Conservation (phyloP, 2,797 vertebrate genomes). For the Cheracebus regulus region DNA sequence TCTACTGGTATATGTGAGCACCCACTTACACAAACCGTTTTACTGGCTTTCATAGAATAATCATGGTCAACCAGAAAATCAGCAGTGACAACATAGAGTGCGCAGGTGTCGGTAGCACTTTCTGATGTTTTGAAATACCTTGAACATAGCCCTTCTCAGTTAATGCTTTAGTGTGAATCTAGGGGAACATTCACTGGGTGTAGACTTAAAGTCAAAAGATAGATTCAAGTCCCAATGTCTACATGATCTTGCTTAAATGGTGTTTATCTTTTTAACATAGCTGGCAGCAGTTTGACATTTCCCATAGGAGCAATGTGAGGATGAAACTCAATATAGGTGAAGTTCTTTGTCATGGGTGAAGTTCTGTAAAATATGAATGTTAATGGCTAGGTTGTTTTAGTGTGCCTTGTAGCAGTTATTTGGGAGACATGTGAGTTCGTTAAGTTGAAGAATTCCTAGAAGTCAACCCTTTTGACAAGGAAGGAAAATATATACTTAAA, state of each 20-base stretch:
- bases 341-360: neutral
- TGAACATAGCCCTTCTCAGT: neutral
- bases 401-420: neutral
- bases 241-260: neutral
- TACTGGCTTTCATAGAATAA: neutral
- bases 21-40: neutral
- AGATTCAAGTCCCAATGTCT: neutral
- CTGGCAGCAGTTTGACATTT: neutral
- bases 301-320: neutral
- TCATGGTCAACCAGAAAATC: neutral
- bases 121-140: neutral
- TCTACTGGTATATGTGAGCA: neutral
- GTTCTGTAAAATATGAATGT: neutral
- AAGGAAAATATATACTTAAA: neutral
- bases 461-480: neutral
- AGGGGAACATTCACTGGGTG: neutral
- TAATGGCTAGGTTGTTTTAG: neutral
- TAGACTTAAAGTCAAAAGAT: neutral
- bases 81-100: neutral
- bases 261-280: conserved; percentile 4
- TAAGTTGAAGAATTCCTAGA: conserved; percentile 5
- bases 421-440: neutral
- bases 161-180: neutral
- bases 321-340: neutral
- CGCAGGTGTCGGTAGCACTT: neutral